A percentile compares a stretch with the other conserved stretches of the same genome.
Evolutionary conservation across 2,888 invertebrate genomes (phyloP).

Genomic region (Therioaphis trifolii): DNA sequence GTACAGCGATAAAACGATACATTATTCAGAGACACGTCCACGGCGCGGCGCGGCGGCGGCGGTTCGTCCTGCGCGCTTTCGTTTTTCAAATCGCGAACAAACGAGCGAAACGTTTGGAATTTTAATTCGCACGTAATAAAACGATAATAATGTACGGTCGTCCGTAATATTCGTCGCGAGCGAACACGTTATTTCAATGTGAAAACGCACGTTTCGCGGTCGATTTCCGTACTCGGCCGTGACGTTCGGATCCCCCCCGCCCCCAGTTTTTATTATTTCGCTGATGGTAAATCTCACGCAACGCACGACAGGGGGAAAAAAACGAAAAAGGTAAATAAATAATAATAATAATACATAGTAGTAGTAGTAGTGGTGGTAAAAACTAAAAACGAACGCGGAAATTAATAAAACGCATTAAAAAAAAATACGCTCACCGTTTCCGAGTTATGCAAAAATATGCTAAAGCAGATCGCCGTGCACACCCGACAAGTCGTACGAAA

Average conservation of each 20-base stretch:
- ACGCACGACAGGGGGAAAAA: background rate
- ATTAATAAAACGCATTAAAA: slow-evolving; percentile 16
- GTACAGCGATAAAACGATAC: no score
- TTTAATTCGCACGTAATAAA: no score
- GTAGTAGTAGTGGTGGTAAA: no score
- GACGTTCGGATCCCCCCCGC: background rate
- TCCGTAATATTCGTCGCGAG: background rate
- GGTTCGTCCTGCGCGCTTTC: no score
- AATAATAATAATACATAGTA: slow-evolving; percentile 1
- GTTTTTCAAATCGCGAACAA: no score
- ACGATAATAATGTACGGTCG: no score
- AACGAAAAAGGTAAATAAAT: background rate
- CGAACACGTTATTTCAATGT: no score
- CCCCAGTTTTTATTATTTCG: background rate
- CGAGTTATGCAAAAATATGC: slow-evolving; percentile 57
- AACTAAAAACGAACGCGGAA: slow-evolving; percentile 40
- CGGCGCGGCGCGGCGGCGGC: no score
- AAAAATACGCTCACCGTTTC: background rate
- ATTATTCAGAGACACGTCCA: no score
- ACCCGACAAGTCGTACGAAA: slow-evolving; percentile 32
- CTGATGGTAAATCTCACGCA: slow-evolving; percentile 1
- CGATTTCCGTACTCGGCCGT: slow-evolving; percentile 16
- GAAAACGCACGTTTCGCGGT: background rate
- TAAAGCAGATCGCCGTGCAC: slow-evolving; percentile 31
- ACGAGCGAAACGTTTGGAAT: no score